A percentile compares a stretch with the other conserved stretches of the same genome.
These are phyloP conservation scores for Stenodera caucasica DNA, from an alignment of 2,888 invertebrate genomes.

Conservation along the genomic window DNA sequence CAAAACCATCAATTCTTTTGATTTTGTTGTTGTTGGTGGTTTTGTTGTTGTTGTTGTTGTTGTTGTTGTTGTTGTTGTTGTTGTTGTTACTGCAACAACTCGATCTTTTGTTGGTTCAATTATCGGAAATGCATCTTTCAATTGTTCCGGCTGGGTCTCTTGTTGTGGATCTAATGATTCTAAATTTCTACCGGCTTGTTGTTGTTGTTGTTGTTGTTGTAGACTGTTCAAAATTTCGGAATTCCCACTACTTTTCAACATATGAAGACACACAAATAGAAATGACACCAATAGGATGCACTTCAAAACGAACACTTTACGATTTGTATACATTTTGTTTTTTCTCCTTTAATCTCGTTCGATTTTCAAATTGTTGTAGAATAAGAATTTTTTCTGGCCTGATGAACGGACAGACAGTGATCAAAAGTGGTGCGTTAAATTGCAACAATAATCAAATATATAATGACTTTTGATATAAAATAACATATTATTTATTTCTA, in stretches of 20 bases:
- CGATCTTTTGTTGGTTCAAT: conserved; percentile 27
- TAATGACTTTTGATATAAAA: too few relatives aligned
- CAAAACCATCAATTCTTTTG: conserved; percentile 22
- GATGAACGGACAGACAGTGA: too few relatives aligned
- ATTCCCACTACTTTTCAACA: conserved; percentile 45
- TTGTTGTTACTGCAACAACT: not conserved
- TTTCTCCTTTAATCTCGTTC: conserved; percentile 8
- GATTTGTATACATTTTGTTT: conserved; percentile 47
- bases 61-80: conserved; percentile 11
- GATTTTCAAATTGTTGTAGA: not conserved
- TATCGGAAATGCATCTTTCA: conserved; percentile 12
- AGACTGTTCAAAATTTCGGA: conserved; percentile 34
- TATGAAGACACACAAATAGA: conserved; percentile 47
- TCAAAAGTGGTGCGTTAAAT: too few relatives aligned
- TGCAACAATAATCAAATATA: too few relatives aligned
- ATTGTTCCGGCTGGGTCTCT: conserved; percentile 22
- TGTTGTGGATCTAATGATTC: conserved; percentile 49
- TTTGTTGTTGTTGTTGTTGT: conserved; percentile 13
- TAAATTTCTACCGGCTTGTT: conserved; percentile 55
- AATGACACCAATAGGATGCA: conserved; percentile 43
- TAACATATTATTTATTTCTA: too few relatives aligned
- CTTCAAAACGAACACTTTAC: conserved; percentile 48
- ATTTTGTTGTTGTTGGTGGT: conserved; percentile 13
- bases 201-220: conserved; percentile 51
- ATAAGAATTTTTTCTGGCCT: conserved; percentile 45